Evolutionary conservation across 1,140 invertebrate species (phyloP).

Genomic region (Lasioglossum albipes): DNA sequence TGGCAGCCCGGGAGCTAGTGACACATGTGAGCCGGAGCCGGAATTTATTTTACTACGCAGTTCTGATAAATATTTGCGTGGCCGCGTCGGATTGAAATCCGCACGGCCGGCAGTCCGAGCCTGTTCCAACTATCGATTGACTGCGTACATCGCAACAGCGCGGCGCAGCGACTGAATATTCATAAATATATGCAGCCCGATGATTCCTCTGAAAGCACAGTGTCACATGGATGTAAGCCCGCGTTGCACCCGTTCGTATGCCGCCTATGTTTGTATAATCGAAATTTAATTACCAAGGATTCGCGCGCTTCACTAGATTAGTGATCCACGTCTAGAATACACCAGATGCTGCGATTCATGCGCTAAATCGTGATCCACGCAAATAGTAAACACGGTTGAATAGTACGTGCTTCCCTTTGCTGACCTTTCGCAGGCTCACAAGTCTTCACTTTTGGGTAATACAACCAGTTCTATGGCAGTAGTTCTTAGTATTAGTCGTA

Average conservation of each 20-base stretch:
- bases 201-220: background rate
- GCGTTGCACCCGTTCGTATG: background rate
- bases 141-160: background rate
- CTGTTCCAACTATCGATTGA: background rate
- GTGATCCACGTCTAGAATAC: background rate
- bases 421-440: background rate
- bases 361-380: background rate
- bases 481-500: no score
- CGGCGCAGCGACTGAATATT: slow-evolving; percentile 15
- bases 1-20: background rate
- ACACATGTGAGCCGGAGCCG: background rate
- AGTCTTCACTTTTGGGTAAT: no score
- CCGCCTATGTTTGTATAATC: background rate
- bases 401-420: background rate
- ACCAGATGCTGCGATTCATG: background rate
- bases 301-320: background rate
- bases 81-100: background rate
- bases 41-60: slow-evolving; percentile 21
- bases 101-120: background rate
- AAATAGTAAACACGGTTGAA: background rate
- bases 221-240: background rate
- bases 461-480: no score
- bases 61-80: slow-evolving; percentile 28
- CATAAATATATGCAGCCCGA: slow-evolving; percentile 17
- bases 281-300: slow-evolving; percentile 24